Base-by-base conservation (phyloP, 2,113 vertebrate species). In the Grantiella picta region DNA sequence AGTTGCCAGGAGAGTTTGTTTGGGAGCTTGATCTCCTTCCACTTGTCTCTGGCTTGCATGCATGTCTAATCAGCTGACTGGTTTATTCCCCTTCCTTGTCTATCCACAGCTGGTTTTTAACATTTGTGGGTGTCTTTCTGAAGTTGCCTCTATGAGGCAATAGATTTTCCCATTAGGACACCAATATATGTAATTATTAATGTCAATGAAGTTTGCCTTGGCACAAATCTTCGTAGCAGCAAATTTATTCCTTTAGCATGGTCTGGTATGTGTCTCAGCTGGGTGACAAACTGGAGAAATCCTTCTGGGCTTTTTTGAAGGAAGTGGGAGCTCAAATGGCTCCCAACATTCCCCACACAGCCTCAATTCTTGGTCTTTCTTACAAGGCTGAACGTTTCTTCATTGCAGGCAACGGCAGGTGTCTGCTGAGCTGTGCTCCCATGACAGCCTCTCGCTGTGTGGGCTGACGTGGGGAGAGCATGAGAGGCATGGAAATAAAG, bases 201-300 rank as follows among this genome's bases (percentile, higher is more conserved):
- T 52, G 47, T 56, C 69, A 76, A 0, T 64, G 33, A 52, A 75
- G 72, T 84, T 91, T 81, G 52, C 66, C 72, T 90, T 90, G 64
- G 54, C 95, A 75, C 59, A 53, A 76, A 44, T 61, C 77, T 87
- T 77, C 25, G 15, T 31, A 76, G 73, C 81, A 82, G 47, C 35
- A 35, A 66, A 52, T 89, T 52, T 57, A 49, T 86, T 81, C 86
- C 60, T 86, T 91, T 60, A 71, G 69, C 45, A 0, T 33, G 69
- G 57, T 85, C 78, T 95, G 94, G 52, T 90, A 87, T 95, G 81
- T 88, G 60, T 94, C 93, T 92, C 82, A 77, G 50, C 50, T 70
- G 60, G 64, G 59, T 91, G 82, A 80, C 52, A 64, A 73, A 53
- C 13, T 29, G n/a, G 90, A 88, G 52, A 86, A 6, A 64, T 87